phyloP scores from a whole-genome alignment of 2,888 invertebrate species.

The Pristionchus arcanus region DNA sequence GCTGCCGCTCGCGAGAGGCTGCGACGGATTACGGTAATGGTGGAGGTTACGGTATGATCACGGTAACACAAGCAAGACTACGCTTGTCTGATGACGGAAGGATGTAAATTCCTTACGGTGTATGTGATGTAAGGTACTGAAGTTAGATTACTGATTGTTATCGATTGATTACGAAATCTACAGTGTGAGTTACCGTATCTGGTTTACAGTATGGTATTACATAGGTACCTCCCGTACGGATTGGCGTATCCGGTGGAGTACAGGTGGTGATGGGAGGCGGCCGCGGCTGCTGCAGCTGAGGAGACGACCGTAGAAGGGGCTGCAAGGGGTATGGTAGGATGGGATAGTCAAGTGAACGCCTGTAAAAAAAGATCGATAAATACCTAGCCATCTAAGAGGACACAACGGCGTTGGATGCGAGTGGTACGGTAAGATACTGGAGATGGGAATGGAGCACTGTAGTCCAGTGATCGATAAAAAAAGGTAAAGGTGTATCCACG shows the following conservation, averaged over 20 bases:
- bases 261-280: conserved; percentile 42
- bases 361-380: neutral
- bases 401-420: too few relatives aligned
- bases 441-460: too few relatives aligned
- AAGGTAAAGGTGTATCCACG: too few relatives aligned
- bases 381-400: neutral
- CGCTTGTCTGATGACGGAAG: too few relatives aligned
- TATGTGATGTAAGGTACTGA: too few relatives aligned
- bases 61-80: too few relatives aligned
- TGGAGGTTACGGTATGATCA: neutral
- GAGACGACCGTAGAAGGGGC: conserved; percentile 41
- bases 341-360: neutral
- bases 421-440: too few relatives aligned
- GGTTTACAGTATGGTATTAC: too few relatives aligned
- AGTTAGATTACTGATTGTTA: too few relatives aligned
- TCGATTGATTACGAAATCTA: neutral
- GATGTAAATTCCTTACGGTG: too few relatives aligned
- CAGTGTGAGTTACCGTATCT: neutral
- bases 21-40: neutral
- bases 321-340: neutral
- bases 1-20: conserved; percentile 41
- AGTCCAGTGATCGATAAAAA: too few relatives aligned
- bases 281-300: conserved; percentile 10
- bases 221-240: conserved; percentile 46
- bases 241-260: conserved; percentile 20